Evolutionary conservation across 92 coral and sea anemone genomes (phyloP).

Genomic region (Isaurus tuberculatus): DNA sequence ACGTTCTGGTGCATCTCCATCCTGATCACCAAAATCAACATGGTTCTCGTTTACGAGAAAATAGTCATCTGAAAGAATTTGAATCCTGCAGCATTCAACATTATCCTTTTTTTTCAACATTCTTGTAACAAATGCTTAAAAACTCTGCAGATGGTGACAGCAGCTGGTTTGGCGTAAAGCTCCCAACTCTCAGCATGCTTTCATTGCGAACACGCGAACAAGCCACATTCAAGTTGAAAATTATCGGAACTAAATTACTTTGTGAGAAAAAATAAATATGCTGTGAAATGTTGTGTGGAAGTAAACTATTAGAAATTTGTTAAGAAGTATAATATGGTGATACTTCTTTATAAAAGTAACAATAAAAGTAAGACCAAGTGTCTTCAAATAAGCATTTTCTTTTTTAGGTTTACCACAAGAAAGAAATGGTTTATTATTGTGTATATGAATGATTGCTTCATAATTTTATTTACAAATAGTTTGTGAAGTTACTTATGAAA

Average conservation of each 20-base stretch:
- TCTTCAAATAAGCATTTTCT: slow-evolving; percentile 19
- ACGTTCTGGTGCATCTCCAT: too few species aligned
- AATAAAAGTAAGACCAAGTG: slow-evolving; percentile 18
- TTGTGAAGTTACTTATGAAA: slow-evolving; percentile 13
- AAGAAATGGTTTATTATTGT: slow-evolving; percentile 16
- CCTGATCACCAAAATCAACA: too few species aligned
- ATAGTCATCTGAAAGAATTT: too few species aligned
- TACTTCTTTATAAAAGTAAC: slow-evolving; percentile 18
- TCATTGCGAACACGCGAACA: too few species aligned
- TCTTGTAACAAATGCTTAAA: too few species aligned
- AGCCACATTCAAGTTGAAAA: slow-evolving; percentile 6
- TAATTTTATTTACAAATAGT: slow-evolving; percentile 17
- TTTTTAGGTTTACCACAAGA: slow-evolving; percentile 22
- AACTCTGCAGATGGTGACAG: too few species aligned
- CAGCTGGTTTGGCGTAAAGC: too few species aligned
- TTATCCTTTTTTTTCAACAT: too few species aligned
- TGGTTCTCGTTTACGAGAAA: too few species aligned
- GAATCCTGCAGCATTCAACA: too few species aligned
- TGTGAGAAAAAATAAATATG: slow-evolving; percentile 27
- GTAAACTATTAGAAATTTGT: slow-evolving; percentile 6
- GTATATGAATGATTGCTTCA: slow-evolving; percentile 22
- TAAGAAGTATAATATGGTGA: slow-evolving; percentile 26
- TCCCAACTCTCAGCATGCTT: too few species aligned
- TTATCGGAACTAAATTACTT: slow-evolving; percentile 26
- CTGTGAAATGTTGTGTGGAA: slow-evolving; percentile 23